These are phyloP conservation scores for Aplocera efformata DNA, from an alignment of 2,888 invertebrate species.

Conservation along the genomic window DNA sequence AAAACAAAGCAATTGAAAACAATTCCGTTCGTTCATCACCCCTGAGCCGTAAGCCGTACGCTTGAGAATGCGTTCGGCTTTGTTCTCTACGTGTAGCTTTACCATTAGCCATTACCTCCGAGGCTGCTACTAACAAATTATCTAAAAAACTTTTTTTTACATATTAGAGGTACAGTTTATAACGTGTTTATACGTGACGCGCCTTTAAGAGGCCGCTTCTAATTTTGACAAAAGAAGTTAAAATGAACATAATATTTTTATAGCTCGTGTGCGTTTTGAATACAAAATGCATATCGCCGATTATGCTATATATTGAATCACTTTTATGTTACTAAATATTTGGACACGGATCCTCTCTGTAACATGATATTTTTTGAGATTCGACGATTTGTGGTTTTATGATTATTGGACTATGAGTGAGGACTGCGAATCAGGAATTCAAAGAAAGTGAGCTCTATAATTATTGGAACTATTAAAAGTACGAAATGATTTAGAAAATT, in stretches of 20 bases:
- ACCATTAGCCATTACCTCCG: neutral
- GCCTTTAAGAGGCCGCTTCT: slow-evolving; percentile 62
- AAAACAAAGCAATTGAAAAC: no score
- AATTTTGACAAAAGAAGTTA: slow-evolving; percentile 71
- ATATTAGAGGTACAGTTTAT: slow-evolving; percentile 67
- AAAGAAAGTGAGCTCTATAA: slow-evolving; percentile 27
- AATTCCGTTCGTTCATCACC: no score
- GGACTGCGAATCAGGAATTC: slow-evolving; percentile 55
- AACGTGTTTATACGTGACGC: slow-evolving; percentile 70
- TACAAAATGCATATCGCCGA: slow-evolving; percentile 63
- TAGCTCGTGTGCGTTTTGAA: slow-evolving; percentile 61
- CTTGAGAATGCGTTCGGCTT: no score
- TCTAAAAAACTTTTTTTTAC: slow-evolving; percentile 57
- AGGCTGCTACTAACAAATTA: slow-evolving; percentile 39
- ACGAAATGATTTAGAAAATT: no score
- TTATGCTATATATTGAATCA: slow-evolving; percentile 74
- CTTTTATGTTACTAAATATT: slow-evolving; percentile 78
- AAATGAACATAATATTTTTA: slow-evolving; percentile 73
- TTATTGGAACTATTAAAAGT: slow-evolving; percentile 16
- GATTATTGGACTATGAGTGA: slow-evolving; percentile 69
- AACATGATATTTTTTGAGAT: slow-evolving; percentile 73
- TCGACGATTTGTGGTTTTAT: slow-evolving; percentile 65
- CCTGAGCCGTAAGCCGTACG: no score
- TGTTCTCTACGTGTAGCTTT: no score
- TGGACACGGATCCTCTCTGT: slow-evolving; percentile 76